These are phyloP conservation scores for Chaetodon trifasciatus DNA, from an alignment of 2,797 vertebrate genomes.

Conservation along the genomic window DNA sequence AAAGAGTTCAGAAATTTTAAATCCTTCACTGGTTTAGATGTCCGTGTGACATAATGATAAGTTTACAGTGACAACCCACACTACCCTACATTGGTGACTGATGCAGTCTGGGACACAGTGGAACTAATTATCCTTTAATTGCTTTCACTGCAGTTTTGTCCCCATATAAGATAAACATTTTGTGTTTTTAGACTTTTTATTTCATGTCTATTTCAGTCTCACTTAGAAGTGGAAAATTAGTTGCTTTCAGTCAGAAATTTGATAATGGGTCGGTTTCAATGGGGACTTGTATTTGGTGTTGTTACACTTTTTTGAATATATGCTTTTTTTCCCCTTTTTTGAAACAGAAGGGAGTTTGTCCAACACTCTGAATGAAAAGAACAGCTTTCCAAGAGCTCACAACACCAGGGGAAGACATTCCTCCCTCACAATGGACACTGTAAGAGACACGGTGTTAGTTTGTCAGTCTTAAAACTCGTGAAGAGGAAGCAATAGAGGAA, in stretches of 20 bases:
- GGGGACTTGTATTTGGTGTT: background rate
- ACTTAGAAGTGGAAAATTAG: background rate
- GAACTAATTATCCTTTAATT: background rate
- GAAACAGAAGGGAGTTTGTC: conserved; percentile 95
- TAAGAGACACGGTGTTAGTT: conserved; percentile 75
- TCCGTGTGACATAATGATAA: background rate
- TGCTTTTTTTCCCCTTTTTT: background rate
- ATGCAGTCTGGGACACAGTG: background rate
- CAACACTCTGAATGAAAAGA: conserved; percentile 97
- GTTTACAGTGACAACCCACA: background rate
- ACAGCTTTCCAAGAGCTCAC: conserved; percentile 93
- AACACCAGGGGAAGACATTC: conserved; percentile 92
- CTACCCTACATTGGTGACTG: background rate
- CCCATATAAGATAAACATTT: background rate
- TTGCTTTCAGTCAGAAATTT: background rate
- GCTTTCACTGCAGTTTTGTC: background rate
- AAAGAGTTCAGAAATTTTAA: background rate
- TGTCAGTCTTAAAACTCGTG: background rate
- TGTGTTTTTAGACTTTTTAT: background rate
- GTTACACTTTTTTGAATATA: conserved; percentile 12
- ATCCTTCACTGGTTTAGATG: conserved; percentile 10
- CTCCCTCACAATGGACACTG: conserved; percentile 91
- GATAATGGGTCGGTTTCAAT: background rate
- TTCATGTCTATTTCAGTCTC: background rate
- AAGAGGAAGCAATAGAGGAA: background rate